Conservation (phyloP, 2,888 invertebrate species). For the Coelopa pilipes region DNA sequence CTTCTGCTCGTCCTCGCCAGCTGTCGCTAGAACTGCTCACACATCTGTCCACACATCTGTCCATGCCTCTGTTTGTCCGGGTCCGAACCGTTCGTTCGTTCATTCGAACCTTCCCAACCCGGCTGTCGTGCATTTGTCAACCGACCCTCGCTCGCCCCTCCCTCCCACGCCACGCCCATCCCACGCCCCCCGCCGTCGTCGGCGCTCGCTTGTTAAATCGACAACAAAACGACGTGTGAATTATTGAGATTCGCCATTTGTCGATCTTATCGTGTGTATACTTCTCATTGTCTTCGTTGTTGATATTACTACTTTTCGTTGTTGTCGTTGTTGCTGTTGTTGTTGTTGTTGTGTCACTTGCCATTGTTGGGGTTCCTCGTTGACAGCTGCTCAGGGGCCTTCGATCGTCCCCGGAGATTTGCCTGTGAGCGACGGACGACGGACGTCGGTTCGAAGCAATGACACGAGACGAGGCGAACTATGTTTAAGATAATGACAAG, state of each 20-base stretch:
- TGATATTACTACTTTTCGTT: background rate
- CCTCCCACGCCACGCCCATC: background rate
- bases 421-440: conserved; percentile 12
- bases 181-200: background rate
- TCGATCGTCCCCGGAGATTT: conserved; percentile 4
- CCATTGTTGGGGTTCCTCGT: no score
- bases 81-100: no score
- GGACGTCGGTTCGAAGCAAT: background rate
- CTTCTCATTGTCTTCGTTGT: background rate
- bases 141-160: background rate
- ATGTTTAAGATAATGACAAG: conserved; percentile 31
- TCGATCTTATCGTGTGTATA: conserved; percentile 14
- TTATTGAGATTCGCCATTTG: conserved; percentile 19
- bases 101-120: background rate
- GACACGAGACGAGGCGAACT: background rate
- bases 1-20: background rate
- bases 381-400: conserved; percentile 3
- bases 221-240: conserved; percentile 34
- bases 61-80: background rate
- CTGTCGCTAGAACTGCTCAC: background rate
- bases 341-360: background rate
- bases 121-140: conserved; percentile 13
- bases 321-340: background rate
- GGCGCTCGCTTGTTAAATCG: conserved; percentile 32
- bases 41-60: conserved; percentile 11